Percentiles rank a stretch among this genome's conserved stretches.
Conservation (phyloP, 2,888 invertebrate species). For the Anagyrus pseudococci region DNA sequence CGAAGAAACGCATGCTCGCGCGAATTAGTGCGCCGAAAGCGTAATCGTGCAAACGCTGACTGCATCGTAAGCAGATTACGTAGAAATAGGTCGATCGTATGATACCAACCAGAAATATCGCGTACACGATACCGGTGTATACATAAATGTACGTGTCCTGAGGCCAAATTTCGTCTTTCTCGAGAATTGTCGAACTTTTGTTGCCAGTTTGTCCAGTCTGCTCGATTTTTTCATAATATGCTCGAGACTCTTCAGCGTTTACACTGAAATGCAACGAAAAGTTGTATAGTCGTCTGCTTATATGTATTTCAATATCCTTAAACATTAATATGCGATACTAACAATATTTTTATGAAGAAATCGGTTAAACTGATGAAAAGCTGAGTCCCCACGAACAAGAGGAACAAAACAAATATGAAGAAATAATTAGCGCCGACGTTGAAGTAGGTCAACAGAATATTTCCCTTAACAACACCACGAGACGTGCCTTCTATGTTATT, state of each 20-base stretch:
- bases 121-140: constrained; percentile 66
- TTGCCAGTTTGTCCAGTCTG: background rate
- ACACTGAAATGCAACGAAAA: constrained; percentile 11
- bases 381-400: constrained; percentile 67
- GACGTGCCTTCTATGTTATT: constrained; percentile 60
- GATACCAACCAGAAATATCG: constrained; percentile 58
- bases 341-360: constrained; percentile 67
- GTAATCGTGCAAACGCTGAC: constrained; percentile 75
- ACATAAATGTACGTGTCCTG: constrained; percentile 65
- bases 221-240: constrained; percentile 1
- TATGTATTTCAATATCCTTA: background rate
- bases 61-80: constrained; percentile 77
- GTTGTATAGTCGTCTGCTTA: background rate
- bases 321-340: constrained; percentile 38
- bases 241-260: constrained; percentile 32
- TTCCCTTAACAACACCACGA: constrained; percentile 61
- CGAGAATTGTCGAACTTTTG: background rate
- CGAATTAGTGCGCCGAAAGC: constrained; percentile 80
- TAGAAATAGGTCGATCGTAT: constrained; percentile 68
- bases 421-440: constrained; percentile 65
- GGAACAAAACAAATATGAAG: constrained; percentile 59
- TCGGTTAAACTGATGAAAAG: constrained; percentile 71
- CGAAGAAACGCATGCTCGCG: constrained; percentile 83
- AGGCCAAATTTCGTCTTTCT: constrained; percentile 18
- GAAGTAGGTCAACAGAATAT: constrained; percentile 63